Evolutionary conservation across 2,797 vertebrate genomes (phyloP).

Genomic region (Pogonophryne albipinna): DNA sequence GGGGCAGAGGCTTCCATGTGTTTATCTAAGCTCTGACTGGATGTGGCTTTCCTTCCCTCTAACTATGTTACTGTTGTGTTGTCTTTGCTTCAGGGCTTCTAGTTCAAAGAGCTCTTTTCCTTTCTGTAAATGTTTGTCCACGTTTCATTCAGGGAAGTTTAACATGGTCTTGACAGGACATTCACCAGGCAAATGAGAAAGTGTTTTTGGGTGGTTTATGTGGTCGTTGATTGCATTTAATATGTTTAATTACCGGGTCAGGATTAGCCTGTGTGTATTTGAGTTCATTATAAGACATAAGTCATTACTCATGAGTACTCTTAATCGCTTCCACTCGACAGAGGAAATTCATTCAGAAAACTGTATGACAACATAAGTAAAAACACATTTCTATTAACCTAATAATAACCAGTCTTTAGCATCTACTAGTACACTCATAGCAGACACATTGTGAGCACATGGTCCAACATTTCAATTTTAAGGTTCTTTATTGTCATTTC

Average conservation of each 20-base stretch:
- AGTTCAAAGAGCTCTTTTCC: conserved; percentile 43
- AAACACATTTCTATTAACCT: not conserved
- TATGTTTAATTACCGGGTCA: conserved; percentile 10
- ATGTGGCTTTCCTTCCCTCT: conserved; percentile 62
- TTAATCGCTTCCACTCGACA: not conserved
- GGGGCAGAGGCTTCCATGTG: conserved; percentile 47
- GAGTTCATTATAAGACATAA: conserved; percentile 3
- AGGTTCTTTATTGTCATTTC: too few relatives aligned
- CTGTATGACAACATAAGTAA: not conserved
- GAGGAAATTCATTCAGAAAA: not conserved
- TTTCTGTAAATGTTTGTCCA: conserved; percentile 43
- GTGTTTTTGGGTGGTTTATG: conserved; percentile 4
- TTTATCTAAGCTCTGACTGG: conserved; percentile 62
- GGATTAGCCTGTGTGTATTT: conserved; percentile 10
- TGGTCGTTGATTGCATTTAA: conserved; percentile 8
- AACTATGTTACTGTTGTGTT: conserved; percentile 39
- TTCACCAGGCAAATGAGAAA: conserved; percentile 3
- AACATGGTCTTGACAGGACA: conserved; percentile 3
- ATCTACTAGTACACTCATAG: not conserved
- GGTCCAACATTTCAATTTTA: too few relatives aligned
- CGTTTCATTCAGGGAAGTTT: conserved; percentile 25
- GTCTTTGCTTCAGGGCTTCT: conserved; percentile 8
- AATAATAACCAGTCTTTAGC: not conserved
- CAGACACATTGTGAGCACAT: too few relatives aligned
- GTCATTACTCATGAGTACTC: not conserved